These are phyloP conservation scores for Porites lutea DNA, from an alignment of 64 coral and sea anemone genomes.

Conservation along the genomic window DNA sequence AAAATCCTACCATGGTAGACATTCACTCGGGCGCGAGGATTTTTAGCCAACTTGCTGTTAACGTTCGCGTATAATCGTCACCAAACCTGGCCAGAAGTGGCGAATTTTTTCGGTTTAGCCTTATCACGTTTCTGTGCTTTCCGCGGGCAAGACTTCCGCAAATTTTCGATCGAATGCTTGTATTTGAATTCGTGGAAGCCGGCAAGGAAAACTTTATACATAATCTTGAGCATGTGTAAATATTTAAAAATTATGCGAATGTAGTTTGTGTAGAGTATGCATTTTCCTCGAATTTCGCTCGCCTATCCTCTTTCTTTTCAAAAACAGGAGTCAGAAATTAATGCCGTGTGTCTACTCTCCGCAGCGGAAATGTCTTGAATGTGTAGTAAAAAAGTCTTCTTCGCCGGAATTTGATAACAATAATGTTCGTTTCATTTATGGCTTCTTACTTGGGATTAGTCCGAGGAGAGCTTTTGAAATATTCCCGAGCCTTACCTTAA, in stretches of 20 bases:
- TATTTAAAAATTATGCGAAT: conserved; percentile 98
- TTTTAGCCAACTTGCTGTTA: conserved; percentile 52
- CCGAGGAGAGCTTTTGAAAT: conserved; percentile 26
- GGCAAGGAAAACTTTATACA: conserved; percentile 75
- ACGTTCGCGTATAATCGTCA: conserved; percentile 49
- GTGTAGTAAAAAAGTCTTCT: not conserved
- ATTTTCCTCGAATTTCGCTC: conserved; percentile 28
- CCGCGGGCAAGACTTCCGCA: not conserved
- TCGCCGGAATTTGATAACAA: conserved; percentile 44
- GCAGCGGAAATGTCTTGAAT: not conserved
- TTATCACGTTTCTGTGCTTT: not conserved
- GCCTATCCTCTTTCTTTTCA: conserved; percentile 5
- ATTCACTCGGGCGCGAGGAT: conserved; percentile 39
- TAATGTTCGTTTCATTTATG: conserved; percentile 36
- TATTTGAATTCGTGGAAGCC: conserved; percentile 35
- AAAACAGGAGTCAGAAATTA: conserved; percentile 21
- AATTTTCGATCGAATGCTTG: conserved; percentile 5
- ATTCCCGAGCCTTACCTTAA: not conserved
- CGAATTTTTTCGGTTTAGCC: not conserved
- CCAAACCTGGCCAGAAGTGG: conserved; percentile 12
- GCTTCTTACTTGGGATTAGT: conserved; percentile 18
- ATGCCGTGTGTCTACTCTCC: not conserved
- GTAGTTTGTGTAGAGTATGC: conserved; percentile 48
- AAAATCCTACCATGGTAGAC: not conserved
- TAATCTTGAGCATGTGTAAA: conserved; percentile 86